Evolutionary conservation across 2,888 invertebrate species (phyloP).

Genomic region (Eumerus sabulonum): DNA sequence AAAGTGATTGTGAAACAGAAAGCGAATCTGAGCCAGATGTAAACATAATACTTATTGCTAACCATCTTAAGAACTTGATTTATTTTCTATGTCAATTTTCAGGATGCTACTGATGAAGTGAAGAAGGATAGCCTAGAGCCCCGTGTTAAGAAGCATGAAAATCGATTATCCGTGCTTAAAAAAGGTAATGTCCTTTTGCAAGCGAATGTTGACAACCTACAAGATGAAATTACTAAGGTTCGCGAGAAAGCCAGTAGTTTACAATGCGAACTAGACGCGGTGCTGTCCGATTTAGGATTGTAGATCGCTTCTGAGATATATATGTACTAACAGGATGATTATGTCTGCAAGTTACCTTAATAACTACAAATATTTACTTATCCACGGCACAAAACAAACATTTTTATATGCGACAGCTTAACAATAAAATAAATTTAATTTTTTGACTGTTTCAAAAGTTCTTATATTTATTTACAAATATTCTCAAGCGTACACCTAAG

Average conservation of each 20-base stretch:
- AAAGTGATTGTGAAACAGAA: constrained; percentile 82
- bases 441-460: too few relatives aligned
- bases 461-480: too few relatives aligned
- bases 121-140: constrained; percentile 84
- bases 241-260: constrained; percentile 88
- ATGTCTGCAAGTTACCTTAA: too few relatives aligned
- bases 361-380: too few relatives aligned
- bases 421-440: too few relatives aligned
- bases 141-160: constrained; percentile 87
- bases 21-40: constrained; percentile 75
- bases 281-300: constrained; percentile 90
- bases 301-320: constrained; percentile 60
- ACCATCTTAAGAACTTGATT: not conserved
- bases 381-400: too few relatives aligned
- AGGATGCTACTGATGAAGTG: constrained; percentile 84
- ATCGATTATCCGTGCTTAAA: constrained; percentile 87
- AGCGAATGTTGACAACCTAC: constrained; percentile 91
- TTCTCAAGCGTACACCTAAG: too few relatives aligned
- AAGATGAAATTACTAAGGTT: constrained; percentile 91
- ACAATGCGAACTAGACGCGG: constrained; percentile 91
- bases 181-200: constrained; percentile 93
- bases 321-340: too few relatives aligned
- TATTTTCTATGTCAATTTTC: constrained; percentile 55
- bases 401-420: too few relatives aligned
- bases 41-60: constrained; percentile 24